phyloP scores from a whole-genome alignment of 2,888 invertebrate species.

The Trissolcus brochymenae region DNA sequence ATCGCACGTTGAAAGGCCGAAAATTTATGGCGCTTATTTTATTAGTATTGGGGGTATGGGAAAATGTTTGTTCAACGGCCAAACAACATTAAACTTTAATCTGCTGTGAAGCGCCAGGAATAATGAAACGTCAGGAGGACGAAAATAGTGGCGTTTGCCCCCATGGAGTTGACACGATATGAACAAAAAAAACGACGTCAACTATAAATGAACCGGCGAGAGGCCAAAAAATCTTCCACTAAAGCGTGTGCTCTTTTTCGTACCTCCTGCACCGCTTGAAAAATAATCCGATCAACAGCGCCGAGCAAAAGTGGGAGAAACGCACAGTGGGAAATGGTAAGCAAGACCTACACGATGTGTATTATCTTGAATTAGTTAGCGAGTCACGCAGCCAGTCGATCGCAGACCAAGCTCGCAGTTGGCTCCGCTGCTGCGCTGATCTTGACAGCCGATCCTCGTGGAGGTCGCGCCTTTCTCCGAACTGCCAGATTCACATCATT shows the following conservation, averaged over 20 bases:
- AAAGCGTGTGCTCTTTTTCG: constrained; percentile 43
- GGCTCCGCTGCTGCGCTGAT: constrained; percentile 40
- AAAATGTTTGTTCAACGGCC: too few species aligned
- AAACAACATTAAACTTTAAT: too few species aligned
- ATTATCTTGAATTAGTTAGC: constrained; percentile 72
- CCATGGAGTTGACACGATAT: not conserved
- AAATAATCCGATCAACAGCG: constrained; percentile 39
- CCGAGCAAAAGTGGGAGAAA: constrained; percentile 48
- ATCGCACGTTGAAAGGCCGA: too few species aligned
- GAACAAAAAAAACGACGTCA: constrained; percentile 8
- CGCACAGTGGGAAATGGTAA: constrained; percentile 68
- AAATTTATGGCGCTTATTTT: too few species aligned
- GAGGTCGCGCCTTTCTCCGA: not conserved
- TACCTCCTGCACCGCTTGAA: constrained; percentile 46
- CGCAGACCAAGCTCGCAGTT: constrained; percentile 66
- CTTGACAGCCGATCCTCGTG: constrained; percentile 24
- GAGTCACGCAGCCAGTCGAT: constrained; percentile 65
- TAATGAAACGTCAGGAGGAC: constrained; percentile 1
- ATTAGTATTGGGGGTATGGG: too few species aligned
- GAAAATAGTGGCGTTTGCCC: constrained; percentile 4
- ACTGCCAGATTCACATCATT: too few species aligned
- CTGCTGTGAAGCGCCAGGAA: too few species aligned
- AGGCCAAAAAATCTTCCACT: constrained; percentile 46
- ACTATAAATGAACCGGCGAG: constrained; percentile 28
- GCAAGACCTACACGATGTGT: constrained; percentile 70